These are phyloP conservation scores for Drosophila nasuta DNA, from an alignment of 1,140 invertebrate species.

Conservation along the genomic window DNA sequence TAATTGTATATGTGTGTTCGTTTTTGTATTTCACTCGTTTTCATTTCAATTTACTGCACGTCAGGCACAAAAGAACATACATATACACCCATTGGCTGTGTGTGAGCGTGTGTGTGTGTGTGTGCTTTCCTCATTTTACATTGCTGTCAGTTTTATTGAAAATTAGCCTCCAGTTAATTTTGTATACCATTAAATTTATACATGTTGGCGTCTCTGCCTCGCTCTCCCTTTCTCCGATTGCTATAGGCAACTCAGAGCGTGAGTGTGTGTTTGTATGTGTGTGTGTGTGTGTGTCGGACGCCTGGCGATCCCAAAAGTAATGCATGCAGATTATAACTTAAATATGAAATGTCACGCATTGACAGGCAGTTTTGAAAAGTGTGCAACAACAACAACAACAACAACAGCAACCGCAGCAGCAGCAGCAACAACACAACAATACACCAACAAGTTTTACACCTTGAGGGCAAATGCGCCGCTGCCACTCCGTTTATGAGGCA, in stretches of 20 bases:
- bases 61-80: conserved; percentile 54
- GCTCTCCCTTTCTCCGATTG: not conserved
- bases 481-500: conserved; percentile 71
- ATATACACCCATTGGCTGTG: not conserved
- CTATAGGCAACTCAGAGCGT: not conserved
- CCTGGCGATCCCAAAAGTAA: conserved; percentile 64
- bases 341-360: conserved; percentile 84
- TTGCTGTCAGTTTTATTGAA: conserved; percentile 80
- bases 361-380: conserved; percentile 83
- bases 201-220: conserved; percentile 33
- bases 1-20: conserved; percentile 35
- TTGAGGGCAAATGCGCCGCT: conserved; percentile 56
- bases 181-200: conserved; percentile 77
- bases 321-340: conserved; percentile 83
- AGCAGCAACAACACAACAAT: conserved; percentile 31
- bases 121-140: conserved; percentile 54
- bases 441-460: conserved; percentile 71
- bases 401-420: conserved; percentile 48
- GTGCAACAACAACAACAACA: conserved; percentile 65
- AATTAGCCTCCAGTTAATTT: conserved; percentile 82
- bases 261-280: conserved; percentile 14
- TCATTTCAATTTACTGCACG: conserved; percentile 61
- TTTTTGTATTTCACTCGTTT: conserved; percentile 56
- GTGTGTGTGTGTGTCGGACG: conserved; percentile 22
- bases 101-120: not conserved